A percentile compares a stretch with the other conserved stretches of the same genome.
Conservation (phyloP, 2,797 vertebrate genomes). For the Zalophus californianus region DNA sequence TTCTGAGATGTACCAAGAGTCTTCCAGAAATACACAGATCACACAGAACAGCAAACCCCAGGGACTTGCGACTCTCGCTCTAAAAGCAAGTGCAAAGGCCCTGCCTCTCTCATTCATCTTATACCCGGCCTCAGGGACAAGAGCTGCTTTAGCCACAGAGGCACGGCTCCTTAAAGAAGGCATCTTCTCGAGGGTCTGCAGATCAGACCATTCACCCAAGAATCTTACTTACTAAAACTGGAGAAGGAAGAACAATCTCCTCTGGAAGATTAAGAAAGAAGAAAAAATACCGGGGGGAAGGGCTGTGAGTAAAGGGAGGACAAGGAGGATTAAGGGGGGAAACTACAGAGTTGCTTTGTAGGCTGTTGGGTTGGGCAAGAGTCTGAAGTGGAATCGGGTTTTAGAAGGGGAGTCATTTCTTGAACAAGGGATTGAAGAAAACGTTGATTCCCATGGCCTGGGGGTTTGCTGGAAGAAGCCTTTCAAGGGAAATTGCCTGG, state of each 20-base stretch:
- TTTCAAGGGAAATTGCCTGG: neutral
- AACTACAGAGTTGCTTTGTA: neutral
- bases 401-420: neutral
- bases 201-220: neutral
- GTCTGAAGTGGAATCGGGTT: neutral
- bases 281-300: neutral
- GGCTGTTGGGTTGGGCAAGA: neutral
- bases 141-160: neutral
- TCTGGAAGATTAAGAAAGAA: neutral
- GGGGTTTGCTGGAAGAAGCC: neutral
- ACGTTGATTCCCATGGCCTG: neutral
- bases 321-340: neutral
- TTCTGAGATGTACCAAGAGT: neutral
- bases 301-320: neutral
- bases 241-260: neutral
- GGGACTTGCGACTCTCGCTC: neutral
- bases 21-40: neutral
- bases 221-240: conserved; percentile 25
- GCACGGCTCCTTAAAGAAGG: neutral
- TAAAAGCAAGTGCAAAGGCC: neutral
- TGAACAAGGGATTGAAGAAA: neutral
- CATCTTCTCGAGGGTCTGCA: neutral
- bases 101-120: neutral
- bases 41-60: neutral
- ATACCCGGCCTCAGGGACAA: neutral